Conservation (phyloP, 2,888 invertebrate species). For the Drosophila vallismaia region DNA sequence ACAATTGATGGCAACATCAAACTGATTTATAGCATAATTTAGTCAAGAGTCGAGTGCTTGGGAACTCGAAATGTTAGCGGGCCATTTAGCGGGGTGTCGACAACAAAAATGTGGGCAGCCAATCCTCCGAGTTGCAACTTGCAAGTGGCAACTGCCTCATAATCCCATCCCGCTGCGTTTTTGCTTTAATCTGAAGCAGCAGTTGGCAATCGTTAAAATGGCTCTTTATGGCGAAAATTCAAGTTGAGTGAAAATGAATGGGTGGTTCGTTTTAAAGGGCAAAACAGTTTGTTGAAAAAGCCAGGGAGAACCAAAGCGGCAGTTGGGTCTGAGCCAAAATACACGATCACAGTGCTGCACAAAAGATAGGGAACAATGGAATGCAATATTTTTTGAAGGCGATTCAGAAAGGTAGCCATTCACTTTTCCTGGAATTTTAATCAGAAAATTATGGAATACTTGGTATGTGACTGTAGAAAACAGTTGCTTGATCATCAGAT, state of each 20-base stretch:
- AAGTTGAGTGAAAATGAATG: conserved; percentile 54
- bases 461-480: background rate
- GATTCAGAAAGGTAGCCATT: background rate
- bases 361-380: conserved; percentile 29
- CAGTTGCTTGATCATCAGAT: conserved; percentile 13
- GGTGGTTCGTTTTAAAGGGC: conserved; percentile 49
- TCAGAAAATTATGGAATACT: conserved; percentile 15
- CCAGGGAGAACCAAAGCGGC: conserved; percentile 30
- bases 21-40: conserved; percentile 71
- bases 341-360: conserved; percentile 46
- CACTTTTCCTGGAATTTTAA: conserved; percentile 14
- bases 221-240: conserved; percentile 60
- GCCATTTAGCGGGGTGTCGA: conserved; percentile 62
- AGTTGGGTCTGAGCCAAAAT: conserved; percentile 25
- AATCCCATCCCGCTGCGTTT: conserved; percentile 1
- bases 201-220: conserved; percentile 60
- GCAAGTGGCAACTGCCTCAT: background rate
- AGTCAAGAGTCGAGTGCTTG: conserved; percentile 44
- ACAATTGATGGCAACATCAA: conserved; percentile 44
- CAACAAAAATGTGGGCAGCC: conserved; percentile 39
- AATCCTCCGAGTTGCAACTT: background rate
- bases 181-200: conserved; percentile 17
- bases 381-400: background rate
- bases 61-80: conserved; percentile 51
- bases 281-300: conserved; percentile 53